phyloP scores from a whole-genome alignment of 2,113 vertebrate species.

The Epinephelus fuscoguttatus region DNA sequence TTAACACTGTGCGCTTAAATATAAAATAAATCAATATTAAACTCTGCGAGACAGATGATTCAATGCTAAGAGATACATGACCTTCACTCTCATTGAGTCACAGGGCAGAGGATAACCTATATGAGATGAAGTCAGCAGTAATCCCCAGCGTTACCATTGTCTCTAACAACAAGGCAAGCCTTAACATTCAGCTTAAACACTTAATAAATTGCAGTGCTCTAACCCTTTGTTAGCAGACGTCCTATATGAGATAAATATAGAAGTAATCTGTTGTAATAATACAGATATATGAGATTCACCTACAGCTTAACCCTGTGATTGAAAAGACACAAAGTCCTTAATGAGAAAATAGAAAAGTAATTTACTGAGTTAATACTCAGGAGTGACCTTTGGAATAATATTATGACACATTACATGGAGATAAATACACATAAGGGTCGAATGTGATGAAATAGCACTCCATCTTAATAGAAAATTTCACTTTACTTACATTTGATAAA shows the following conservation, averaged over 20 bases:
- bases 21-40: constrained; percentile 26
- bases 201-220: constrained; percentile 12
- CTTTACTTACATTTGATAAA: neutral
- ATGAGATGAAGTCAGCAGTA: constrained; percentile 40
- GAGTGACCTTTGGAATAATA: neutral
- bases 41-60: constrained; percentile 17
- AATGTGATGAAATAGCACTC: neutral
- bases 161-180: neutral
- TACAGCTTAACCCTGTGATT: constrained; percentile 35
- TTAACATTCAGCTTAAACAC: constrained; percentile 33
- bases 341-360: constrained; percentile 27
- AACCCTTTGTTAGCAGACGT: neutral
- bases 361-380: constrained; percentile 12
- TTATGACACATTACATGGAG: neutral
- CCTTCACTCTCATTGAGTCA: constrained; percentile 45
- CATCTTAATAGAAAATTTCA: neutral
- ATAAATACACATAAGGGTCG: neutral
- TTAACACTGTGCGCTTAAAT: constrained; percentile 14
- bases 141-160: constrained; percentile 52
- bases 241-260: constrained; percentile 5
- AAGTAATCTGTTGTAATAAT: constrained; percentile 39
- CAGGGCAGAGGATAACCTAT: constrained; percentile 43
- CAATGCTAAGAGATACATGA: constrained; percentile 18
- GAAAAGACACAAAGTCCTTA: constrained; percentile 10
- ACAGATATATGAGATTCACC: constrained; percentile 29